Conservation (phyloP, 2,113 vertebrate genomes). For the Percina caprodes region DNA sequence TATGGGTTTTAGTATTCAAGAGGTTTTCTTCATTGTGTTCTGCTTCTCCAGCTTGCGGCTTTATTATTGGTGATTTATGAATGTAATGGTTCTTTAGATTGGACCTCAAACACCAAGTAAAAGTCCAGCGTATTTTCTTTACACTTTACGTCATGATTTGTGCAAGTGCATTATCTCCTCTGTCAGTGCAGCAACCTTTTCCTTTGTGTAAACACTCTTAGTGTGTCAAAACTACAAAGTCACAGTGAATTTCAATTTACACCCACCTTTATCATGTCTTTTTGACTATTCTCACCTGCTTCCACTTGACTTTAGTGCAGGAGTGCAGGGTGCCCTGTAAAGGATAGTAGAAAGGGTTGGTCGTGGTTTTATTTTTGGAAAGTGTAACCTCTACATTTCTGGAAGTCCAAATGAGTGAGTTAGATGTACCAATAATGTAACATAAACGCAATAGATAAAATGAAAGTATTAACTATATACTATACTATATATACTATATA, state of each 20-base stretch:
- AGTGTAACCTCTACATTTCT: background rate
- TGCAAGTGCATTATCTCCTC: background rate
- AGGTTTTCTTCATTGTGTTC: conserved; percentile 12
- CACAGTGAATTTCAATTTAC: background rate
- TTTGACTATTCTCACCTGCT: background rate
- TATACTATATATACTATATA: no score
- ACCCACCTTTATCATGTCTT: background rate
- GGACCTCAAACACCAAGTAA: conserved; percentile 14
- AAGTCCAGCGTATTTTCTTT: conserved; percentile 6
- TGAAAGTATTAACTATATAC: no score
- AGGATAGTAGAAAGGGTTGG: background rate
- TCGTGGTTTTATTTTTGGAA: conserved; percentile 8
- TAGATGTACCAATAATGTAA: no score
- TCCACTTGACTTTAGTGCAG: conserved; percentile 2
- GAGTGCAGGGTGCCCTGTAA: background rate
- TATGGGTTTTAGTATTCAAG: conserved; percentile 18
- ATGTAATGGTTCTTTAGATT: conserved; percentile 15
- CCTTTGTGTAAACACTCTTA: conserved; percentile 4
- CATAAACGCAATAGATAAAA: no score
- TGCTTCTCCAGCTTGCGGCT: conserved; percentile 1
- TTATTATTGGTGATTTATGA: conserved; percentile 12
- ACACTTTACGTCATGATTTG: background rate
- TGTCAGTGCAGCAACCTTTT: background rate
- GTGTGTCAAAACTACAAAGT: conserved; percentile 27
- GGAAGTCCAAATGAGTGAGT: no score